These are phyloP conservation scores for Rhopilema esculentum DNA, from an alignment of 30 jellyfish, hydroid and myxozoan genomes.

Conservation along the genomic window DNA sequence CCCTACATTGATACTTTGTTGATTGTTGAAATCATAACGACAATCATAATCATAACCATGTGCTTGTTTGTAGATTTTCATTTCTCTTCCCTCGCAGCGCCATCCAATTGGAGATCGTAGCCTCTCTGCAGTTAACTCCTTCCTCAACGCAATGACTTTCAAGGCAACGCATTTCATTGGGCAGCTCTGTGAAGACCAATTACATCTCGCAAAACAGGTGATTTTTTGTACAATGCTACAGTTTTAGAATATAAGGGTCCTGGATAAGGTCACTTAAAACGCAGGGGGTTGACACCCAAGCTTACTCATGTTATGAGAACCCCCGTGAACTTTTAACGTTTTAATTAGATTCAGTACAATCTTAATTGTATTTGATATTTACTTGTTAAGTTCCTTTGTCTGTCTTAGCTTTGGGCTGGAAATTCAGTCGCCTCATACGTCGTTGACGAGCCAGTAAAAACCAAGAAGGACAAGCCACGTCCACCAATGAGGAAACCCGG, in stretches of 20 bases:
- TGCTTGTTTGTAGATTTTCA: slow-evolving; percentile 50
- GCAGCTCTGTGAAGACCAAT: slow-evolving; percentile 92
- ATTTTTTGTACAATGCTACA: too few species aligned
- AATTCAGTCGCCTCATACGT: slow-evolving; percentile 62
- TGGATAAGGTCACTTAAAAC: not conserved
- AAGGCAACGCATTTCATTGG: slow-evolving; percentile 90
- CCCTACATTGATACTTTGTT: too few species aligned
- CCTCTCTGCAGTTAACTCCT: slow-evolving; percentile 94
- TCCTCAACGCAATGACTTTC: slow-evolving; percentile 93
- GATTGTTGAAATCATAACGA: too few species aligned
- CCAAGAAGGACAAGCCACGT: slow-evolving; percentile 89
- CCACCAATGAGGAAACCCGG: slow-evolving; percentile 93
- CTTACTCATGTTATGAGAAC: too few species aligned
- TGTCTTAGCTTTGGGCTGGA: slow-evolving; percentile 76
- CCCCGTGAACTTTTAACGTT: too few species aligned
- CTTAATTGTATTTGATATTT: too few species aligned
- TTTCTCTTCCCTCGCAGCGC: slow-evolving; percentile 61
- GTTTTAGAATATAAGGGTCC: not conserved
- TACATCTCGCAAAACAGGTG: slow-evolving; percentile 89
- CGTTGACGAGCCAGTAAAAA: slow-evolving; percentile 70
- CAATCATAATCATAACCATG: too few species aligned
- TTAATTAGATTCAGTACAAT: too few species aligned
- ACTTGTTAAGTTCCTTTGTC: not conserved
- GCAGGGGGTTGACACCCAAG: too few species aligned
- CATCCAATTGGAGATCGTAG: slow-evolving; percentile 99